These are phyloP conservation scores for Crocidura indochinensis DNA, from an alignment of 2,797 vertebrate genomes.

Conservation along the genomic window DNA sequence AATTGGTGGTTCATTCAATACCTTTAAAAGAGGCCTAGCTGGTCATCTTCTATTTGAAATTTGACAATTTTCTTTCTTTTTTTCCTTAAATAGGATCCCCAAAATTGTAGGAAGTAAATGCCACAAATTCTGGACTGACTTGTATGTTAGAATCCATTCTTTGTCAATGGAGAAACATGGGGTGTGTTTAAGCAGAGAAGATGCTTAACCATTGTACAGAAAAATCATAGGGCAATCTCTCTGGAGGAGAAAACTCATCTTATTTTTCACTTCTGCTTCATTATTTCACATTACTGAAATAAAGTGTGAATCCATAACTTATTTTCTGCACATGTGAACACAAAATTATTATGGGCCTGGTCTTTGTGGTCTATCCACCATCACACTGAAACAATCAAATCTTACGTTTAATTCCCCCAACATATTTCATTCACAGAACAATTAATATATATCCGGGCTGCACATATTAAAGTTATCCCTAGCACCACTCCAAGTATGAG, in stretches of 20 bases:
- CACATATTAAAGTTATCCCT: not conserved
- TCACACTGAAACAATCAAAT: not conserved
- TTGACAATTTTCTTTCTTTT: not conserved
- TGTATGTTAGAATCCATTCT: not conserved
- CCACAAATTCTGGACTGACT: not conserved
- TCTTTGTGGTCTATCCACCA: rapidly evolving
- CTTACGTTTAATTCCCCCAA: not conserved
- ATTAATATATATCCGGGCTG: not conserved
- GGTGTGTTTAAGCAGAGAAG: not conserved
- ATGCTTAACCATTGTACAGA: not conserved
- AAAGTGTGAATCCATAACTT: not conserved
- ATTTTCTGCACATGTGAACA: not conserved
- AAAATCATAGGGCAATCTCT: not conserved
- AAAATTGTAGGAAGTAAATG: not conserved
- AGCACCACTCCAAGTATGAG: not conserved
- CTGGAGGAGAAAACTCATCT: not conserved
- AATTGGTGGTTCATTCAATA: not conserved
- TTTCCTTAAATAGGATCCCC: not conserved
- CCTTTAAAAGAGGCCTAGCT: not conserved
- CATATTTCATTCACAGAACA: not conserved
- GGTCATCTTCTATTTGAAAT: conserved; percentile 31
- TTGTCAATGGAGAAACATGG: not conserved
- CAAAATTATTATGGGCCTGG: not conserved
- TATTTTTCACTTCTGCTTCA: not conserved
- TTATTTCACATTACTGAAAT: not conserved